Base-by-base conservation (phyloP, 2,888 invertebrate species). In the Belgica antarctica region DNA sequence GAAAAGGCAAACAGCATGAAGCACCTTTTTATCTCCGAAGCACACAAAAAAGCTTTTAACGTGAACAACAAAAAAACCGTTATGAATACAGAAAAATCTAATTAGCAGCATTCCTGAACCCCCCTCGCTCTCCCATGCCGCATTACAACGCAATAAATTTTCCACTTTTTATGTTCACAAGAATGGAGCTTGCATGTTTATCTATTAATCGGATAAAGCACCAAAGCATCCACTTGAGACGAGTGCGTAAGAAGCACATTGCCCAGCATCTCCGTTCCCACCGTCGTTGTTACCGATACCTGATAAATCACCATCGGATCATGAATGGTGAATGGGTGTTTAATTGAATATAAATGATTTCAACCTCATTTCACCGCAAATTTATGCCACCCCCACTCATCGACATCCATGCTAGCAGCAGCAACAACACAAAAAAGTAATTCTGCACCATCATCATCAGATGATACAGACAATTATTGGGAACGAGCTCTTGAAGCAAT, bases 131-230 rank as follows among this genome's bases (percentile, higher is more conserved):
- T 41, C 41, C 15, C 41, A 12, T 52, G 7, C 52, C 52, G 52
- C 52, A 52, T 52, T 52, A 52, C 52, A 52, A 7, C 17, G 52
- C 22, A 52, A 52, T 52, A 52, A 52, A 52, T 52, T 52, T 52
- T n/a, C n/a, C n/a, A n/a, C n/a, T n/a, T n/a, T n/a, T n/a, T n/a
- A n/a, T 41, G 41, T n/a, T 41, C 41, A 41, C 15, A 41, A 41
- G 10, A 31, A 41, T 41, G 41, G 41, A 15, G 4, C 41, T 41
- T 41, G 41, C 41, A 41, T 41, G 41, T 41, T 41, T 41, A 41
- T 41, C 41, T 41, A 41, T 41, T 41, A 41, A 41, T 41, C 41
- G 41, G 15, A 15, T n/a, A n/a, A 41, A 41, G 15, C 41, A 41
- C 15, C 41, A 41, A 41, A 41, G 41, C n/a, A 41, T 41, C 41